Evolutionary conservation across 2,888 invertebrate genomes (phyloP).

Genomic region (Dysmachus trigonus): DNA sequence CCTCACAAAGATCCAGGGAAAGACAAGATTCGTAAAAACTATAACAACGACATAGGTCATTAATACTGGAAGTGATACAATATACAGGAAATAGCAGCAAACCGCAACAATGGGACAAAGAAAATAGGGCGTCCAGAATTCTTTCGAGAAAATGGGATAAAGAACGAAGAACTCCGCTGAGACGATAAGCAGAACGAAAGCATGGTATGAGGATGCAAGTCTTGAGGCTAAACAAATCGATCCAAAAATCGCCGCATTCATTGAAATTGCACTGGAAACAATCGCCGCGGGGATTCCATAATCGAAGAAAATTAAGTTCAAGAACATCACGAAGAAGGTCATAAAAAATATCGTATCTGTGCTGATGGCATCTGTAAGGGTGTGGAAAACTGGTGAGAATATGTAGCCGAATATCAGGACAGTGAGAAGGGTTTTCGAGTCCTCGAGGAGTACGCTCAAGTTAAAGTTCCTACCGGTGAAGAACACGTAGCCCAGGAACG

Average conservation of each 20-base stretch:
- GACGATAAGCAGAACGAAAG: conserved; percentile 88
- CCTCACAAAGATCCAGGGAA: conserved; percentile 78
- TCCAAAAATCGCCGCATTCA: conserved; percentile 94
- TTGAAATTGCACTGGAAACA: conserved; percentile 88
- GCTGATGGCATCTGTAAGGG: conserved; percentile 94
- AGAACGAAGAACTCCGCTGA: conserved; percentile 90
- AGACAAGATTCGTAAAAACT: conserved; percentile 74
- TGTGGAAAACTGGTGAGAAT: conserved; percentile 90
- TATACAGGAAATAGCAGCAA: conserved; percentile 68
- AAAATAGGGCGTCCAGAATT: conserved; percentile 69
- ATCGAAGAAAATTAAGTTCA: conserved; percentile 92
- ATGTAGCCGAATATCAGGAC: conserved; percentile 88
- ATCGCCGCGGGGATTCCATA: conserved; percentile 87
- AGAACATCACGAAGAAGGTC: conserved; percentile 84
- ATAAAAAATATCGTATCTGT: conserved; percentile 97
- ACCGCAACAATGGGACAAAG: conserved; percentile 67
- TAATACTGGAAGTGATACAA: conserved; percentile 69
- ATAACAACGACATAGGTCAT: conserved; percentile 71
- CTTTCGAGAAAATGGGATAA: conserved; percentile 80
- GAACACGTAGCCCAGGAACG: conserved; percentile 71
- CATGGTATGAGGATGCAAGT: conserved; percentile 83
- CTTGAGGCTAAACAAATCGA: conserved; percentile 95
- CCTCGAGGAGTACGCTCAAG: conserved; percentile 65
- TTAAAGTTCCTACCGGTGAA: conserved; percentile 64
- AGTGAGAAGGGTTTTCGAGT: conserved; percentile 80